phyloP scores from a whole-genome alignment of 37 sponge, comb jelly and placozoan species.

The Oscarella lobularis region DNA sequence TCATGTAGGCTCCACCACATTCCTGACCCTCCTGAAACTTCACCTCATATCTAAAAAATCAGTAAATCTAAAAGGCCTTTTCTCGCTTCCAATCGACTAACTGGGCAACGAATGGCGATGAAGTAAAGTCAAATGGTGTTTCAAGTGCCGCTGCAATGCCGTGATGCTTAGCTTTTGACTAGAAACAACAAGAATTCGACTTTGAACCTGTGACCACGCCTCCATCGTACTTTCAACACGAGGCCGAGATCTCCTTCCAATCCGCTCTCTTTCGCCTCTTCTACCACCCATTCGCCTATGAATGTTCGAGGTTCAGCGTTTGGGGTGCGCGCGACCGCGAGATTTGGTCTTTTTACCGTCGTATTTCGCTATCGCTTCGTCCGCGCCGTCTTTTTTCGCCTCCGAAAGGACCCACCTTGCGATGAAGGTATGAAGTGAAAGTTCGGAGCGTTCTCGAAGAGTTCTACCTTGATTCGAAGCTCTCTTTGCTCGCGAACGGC shows the following conservation, averaged over 20 bases:
- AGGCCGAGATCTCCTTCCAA: conserved; percentile 52
- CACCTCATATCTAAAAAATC: conserved; percentile 65
- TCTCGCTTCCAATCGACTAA: too few relatives aligned
- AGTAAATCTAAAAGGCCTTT: background rate
- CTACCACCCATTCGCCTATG: conserved; percentile 60
- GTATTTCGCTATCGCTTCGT: conserved; percentile 69
- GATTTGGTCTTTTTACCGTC: too few relatives aligned
- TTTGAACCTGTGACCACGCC: background rate
- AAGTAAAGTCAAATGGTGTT: conserved; percentile 44
- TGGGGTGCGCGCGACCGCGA: too few relatives aligned
- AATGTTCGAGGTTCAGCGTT: too few relatives aligned
- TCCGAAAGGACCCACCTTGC: conserved; percentile 67
- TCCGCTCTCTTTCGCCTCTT: conserved; percentile 20
- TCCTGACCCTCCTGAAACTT: conserved; percentile 79
- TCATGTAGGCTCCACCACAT: conserved; percentile 97
- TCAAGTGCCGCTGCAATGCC: conserved; percentile 79
- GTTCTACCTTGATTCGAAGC: background rate
- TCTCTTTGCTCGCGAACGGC: background rate
- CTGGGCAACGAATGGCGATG: conserved; percentile 25
- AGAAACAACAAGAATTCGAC: conserved; percentile 6
- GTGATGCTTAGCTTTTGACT: conserved; percentile 79
- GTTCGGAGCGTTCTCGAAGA: too few relatives aligned
- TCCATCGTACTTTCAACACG: conserved; percentile 71
- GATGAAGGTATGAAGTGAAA: too few relatives aligned
- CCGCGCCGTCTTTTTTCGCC: conserved; percentile 68